Conservation (phyloP, 2,113 vertebrate species). For the Pygoscelis adeliae region DNA sequence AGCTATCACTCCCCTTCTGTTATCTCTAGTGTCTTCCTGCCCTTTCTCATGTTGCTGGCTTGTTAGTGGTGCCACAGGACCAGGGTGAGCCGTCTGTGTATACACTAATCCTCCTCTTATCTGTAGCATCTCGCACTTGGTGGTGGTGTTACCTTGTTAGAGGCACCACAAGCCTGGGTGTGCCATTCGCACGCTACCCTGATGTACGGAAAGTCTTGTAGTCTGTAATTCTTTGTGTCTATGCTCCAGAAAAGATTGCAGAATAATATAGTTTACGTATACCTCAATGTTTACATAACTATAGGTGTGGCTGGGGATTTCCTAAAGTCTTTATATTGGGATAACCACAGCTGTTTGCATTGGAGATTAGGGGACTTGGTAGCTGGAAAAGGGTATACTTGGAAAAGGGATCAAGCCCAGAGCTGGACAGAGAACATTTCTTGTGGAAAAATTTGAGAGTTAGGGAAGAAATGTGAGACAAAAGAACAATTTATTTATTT, state of each 20-base stretch:
- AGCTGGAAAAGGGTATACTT: not conserved
- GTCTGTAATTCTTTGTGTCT: not conserved
- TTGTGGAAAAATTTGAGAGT: not conserved
- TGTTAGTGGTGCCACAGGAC: not conserved
- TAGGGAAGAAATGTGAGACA: not conserved
- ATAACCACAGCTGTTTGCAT: not conserved
- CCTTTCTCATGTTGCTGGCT: not conserved
- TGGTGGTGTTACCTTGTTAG: not conserved
- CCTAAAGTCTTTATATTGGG: rapidly evolving
- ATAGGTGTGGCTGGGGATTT: not conserved
- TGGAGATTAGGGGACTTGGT: not conserved
- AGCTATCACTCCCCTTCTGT: not conserved
- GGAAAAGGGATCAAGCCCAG: not conserved
- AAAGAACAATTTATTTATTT: not conserved
- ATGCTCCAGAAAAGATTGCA: not conserved
- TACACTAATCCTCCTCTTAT: not conserved
- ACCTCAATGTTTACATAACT: not conserved
- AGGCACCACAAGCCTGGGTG: not conserved
- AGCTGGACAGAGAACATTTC: not conserved
- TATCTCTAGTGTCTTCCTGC: not conserved
- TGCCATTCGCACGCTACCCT: not conserved
- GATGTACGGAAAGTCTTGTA: not conserved
- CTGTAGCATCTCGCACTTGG: not conserved
- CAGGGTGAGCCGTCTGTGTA: not conserved
- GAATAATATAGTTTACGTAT: not conserved